Base-by-base conservation (phyloP, 2,113 vertebrate species). In the Centropristis striata region DNA sequence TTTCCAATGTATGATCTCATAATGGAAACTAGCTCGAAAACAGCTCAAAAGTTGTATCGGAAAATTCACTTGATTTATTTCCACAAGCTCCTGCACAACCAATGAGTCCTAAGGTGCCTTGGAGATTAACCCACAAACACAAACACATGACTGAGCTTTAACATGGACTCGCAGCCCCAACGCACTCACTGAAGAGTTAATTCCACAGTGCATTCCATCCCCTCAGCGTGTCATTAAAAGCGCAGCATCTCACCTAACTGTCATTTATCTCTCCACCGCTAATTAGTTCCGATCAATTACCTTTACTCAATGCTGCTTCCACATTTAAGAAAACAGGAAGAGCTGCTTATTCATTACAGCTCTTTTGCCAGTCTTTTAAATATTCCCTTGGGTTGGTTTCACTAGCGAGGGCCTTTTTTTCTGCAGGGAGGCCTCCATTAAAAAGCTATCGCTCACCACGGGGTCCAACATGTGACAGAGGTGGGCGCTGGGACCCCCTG, bases 261-360 rank as follows among this genome's bases (percentile, higher is more conserved):
- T 90, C 88, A 60, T 91, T 93, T 93, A 92, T 92, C 91, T 91
- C 87, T 78, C 53, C 65, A 2, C 54, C 2, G 47, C 75, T 90
- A 92, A 93, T 93, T 92, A 92, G 91, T 91, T 91, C 75, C 87
- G 61, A 93, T 93, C 90, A 93, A 91, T 92, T 91, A 90, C 78
- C 80, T 90, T 89, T 88, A 50, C 82, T 91, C 87, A 92, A 85
- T 77, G 74, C 83, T 67, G 78, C 81, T 67, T 89, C 81, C 78
- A 78, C 46, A 1, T 90, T 90, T 87, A 92, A 54, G 65, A 87
- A 93, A 87, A 90, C 90, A 91, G 88, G 88, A 91, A 91, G 85
- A 64, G 55, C 77, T 76, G 78, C 78, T 88, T 86, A 83, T 92
- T 90, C 78, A 87, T 68, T 64, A 46, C 80, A 87, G 84, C 80